Conservation (phyloP, 1,140 invertebrate species). For the Macrotrachela quadricornifera region DNA sequence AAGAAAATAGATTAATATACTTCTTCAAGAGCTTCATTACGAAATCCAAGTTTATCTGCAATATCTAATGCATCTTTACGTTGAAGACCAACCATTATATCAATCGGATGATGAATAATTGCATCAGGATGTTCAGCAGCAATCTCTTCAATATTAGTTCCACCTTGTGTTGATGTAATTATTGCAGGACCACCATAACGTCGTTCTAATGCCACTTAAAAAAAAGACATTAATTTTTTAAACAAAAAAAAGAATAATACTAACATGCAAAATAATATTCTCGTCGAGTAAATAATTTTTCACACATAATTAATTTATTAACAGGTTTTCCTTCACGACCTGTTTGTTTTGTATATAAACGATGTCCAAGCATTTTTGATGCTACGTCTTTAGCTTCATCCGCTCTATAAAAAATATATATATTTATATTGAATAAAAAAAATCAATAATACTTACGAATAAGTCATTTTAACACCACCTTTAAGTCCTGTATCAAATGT, state of each 20-base stretch:
- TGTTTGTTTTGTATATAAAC: conserved; percentile 87
- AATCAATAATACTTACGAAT: not conserved
- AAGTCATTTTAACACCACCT: conserved; percentile 82
- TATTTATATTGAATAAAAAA: not conserved
- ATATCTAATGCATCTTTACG: not conserved
- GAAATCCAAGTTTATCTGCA: not conserved
- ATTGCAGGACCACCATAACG: conserved; percentile 38
- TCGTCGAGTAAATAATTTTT: conserved; percentile 73
- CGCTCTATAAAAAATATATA: conserved; percentile 20
- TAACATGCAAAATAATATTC: conserved; percentile 98
- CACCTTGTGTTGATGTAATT: conserved; percentile 69
- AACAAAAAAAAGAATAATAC: conserved; percentile 92
- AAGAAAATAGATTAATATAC: not conserved
- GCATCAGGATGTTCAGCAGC: conserved; percentile 71
- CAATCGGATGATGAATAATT: conserved; percentile 48
- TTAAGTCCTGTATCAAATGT: conserved; percentile 58
- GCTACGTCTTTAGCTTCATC: conserved; percentile 39
- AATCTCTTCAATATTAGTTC: conserved; percentile 89
- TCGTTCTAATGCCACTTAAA: conserved; percentile 86
- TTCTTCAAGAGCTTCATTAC: not conserved
- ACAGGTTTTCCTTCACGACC: conserved; percentile 73
- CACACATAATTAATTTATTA: conserved; percentile 91
- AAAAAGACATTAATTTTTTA: conserved; percentile 62
- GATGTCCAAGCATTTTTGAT: conserved; percentile 71
- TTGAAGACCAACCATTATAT: conserved; percentile 3